phyloP scores from a whole-genome alignment of 2,797 vertebrate species.

The Capromys pilorides region DNA sequence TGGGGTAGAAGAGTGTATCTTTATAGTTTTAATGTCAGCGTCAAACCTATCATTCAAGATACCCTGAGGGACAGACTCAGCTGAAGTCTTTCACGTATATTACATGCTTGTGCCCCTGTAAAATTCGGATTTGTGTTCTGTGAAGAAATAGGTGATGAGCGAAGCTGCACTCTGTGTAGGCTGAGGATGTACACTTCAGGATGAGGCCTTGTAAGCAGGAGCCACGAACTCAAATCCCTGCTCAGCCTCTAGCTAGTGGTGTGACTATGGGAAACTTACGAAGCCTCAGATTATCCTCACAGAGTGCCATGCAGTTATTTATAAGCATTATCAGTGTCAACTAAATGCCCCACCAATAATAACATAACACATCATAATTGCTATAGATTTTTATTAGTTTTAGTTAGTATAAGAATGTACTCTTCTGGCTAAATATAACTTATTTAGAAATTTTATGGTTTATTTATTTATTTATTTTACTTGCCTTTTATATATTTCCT shows the following conservation, averaged over 20 bases:
- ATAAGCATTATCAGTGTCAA: slow-evolving; percentile 24
- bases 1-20: not conserved
- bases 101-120: not conserved
- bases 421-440: slow-evolving; percentile 32
- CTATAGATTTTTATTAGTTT: not conserved
- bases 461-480: slow-evolving; percentile 16
- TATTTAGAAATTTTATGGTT: not conserved
- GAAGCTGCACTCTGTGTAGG: not conserved
- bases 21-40: not conserved
- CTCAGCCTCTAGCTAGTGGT: not conserved
- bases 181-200: not conserved
- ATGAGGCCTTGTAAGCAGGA: not conserved
- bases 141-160: not conserved
- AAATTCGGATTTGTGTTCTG: not conserved
- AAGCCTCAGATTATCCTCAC: not conserved
- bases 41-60: slow-evolving; percentile 6
- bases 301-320: not conserved
- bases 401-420: not conserved
- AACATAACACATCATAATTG: not conserved
- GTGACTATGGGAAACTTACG: not conserved
- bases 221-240: not conserved
- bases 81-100: not conserved
- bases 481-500: not conserved
- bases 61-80: not conserved
- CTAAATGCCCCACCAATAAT: not conserved